Percentiles rank a stretch among this genome's conserved stretches.
Conservation (phyloP, 2,113 vertebrate genomes). For the Rutilus rutilus region DNA sequence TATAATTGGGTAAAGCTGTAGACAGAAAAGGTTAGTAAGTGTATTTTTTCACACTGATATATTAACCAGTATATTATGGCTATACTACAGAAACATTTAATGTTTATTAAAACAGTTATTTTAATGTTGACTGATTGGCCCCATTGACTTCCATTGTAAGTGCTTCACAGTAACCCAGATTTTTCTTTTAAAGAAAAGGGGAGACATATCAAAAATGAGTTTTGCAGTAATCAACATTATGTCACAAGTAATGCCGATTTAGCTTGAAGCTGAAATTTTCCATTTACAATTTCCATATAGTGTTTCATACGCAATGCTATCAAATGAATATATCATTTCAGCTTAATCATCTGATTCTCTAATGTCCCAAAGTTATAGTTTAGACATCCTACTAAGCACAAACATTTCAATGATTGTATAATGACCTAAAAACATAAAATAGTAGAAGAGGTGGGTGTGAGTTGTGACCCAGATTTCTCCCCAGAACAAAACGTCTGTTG, state of each 20-base stretch:
- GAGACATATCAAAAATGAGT: neutral
- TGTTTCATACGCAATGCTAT: neutral
- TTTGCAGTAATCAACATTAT: neutral
- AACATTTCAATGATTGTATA: constrained; percentile 26
- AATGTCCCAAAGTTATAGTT: neutral
- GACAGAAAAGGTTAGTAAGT: neutral
- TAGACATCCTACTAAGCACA: neutral
- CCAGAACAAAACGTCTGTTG: constrained; percentile 16
- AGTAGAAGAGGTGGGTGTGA: constrained; percentile 23
- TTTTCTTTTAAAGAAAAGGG: neutral
- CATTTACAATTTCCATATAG: neutral
- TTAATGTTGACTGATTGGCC: neutral
- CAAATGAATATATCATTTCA: neutral
- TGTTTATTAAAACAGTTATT: neutral
- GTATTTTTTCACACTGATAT: neutral
- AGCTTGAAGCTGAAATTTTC: neutral
- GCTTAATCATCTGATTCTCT: neutral
- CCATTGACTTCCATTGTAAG: neutral
- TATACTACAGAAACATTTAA: neutral
- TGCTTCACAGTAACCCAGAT: neutral
- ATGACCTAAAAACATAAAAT: constrained; percentile 41
- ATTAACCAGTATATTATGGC: neutral
- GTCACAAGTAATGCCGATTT: neutral
- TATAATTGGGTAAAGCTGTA: neutral
- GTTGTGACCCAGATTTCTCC: constrained; percentile 45